phyloP scores from a whole-genome alignment of 2,888 invertebrate genomes.

The Aporophyla lueneburgensis region DNA sequence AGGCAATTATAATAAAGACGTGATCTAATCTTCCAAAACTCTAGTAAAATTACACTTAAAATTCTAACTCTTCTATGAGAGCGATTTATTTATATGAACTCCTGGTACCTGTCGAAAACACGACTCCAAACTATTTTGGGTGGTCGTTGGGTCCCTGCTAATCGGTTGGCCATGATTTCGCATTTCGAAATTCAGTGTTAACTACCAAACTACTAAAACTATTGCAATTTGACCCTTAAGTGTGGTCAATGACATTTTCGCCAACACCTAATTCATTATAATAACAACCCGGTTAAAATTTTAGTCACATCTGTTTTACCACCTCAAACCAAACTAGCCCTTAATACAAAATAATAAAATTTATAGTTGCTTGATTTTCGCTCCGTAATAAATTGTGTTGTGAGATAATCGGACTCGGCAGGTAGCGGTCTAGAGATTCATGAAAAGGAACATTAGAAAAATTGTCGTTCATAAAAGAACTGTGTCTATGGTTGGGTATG shows the following conservation, averaged over 20 bases:
- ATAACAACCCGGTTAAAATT: constrained; percentile 4
- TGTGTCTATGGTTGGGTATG: neutral
- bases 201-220: constrained; percentile 36
- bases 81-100: constrained; percentile 23
- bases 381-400: constrained; percentile 17
- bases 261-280: constrained; percentile 25
- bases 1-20: constrained; percentile 24
- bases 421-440: constrained; percentile 42
- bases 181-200: constrained; percentile 37
- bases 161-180: constrained; percentile 30
- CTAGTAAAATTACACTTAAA: constrained; percentile 11
- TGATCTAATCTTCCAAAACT: neutral
- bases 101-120: constrained; percentile 14
- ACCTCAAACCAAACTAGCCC: neutral
- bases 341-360: fast-evolving
- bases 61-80: neutral
- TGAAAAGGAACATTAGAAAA: constrained; percentile 36
- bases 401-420: constrained; percentile 35
- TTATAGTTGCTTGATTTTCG: constrained; percentile 5
- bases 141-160: constrained; percentile 11
- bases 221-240: constrained; percentile 35
- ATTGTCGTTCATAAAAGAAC: constrained; percentile 28
- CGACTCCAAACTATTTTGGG: neutral
- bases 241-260: constrained; percentile 22
- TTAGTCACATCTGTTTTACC: neutral